Evolutionary conservation across 2,888 invertebrate species (phyloP).

Genomic region (Calameuta filiformis): DNA sequence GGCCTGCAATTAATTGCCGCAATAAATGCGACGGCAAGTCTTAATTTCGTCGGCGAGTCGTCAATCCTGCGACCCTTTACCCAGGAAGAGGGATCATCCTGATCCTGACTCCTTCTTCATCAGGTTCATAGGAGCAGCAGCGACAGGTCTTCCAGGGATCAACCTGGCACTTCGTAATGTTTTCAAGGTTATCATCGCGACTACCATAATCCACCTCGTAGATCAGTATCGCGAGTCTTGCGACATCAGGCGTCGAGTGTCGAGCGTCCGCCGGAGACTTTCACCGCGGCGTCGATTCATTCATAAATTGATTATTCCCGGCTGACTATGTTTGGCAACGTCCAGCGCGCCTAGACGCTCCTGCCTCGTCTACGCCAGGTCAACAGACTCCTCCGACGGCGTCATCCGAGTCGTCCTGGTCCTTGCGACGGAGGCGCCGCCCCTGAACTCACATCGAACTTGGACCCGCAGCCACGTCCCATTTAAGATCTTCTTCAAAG

Average conservation of each 20-base stretch:
- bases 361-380: background rate
- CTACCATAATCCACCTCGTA: conserved; percentile 46
- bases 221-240: conserved; percentile 48
- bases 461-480: background rate
- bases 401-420: background rate
- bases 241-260: conserved; percentile 35
- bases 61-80: background rate
- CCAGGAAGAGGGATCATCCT: background rate
- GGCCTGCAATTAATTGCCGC: conserved; percentile 54
- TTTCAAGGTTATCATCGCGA: conserved; percentile 45
- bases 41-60: conserved; percentile 41
- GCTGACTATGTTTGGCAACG: conserved; percentile 20
- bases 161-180: conserved; percentile 4
- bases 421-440: background rate
- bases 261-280: conserved; percentile 37
- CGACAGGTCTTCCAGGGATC: background rate
- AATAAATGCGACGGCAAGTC: conserved; percentile 52
- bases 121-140: background rate
- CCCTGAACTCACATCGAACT: background rate
- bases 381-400: background rate
- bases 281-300: conserved; percentile 55
- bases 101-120: background rate
- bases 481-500: background rate
- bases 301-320: conserved; percentile 55
- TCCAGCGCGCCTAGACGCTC: background rate